Percentiles rank a stretch among this genome's conserved stretches.
Evolutionary conservation across 2,797 vertebrate genomes (phyloP).

Genomic region (Peromyscus attwateri): DNA sequence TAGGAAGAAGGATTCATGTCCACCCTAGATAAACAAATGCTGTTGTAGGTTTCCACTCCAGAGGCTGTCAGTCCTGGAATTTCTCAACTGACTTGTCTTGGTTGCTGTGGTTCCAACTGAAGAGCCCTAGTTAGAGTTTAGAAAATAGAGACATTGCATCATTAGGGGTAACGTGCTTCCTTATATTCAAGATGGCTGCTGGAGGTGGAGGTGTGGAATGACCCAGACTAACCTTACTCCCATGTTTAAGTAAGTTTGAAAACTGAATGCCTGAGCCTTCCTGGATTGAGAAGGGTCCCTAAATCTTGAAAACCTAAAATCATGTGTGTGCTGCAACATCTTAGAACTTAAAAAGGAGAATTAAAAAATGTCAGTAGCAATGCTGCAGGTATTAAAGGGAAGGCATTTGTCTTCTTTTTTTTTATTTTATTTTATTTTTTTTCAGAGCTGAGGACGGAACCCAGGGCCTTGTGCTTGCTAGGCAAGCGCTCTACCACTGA

Average conservation of each 20-base stretch:
- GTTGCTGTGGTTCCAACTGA: background rate
- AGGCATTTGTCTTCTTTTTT: background rate
- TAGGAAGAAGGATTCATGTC: fast-evolving
- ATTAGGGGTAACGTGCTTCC: background rate
- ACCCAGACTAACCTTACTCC: background rate
- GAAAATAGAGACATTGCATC: background rate
- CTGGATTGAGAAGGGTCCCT: background rate
- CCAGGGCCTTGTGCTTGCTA: too few species aligned
- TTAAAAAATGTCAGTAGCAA: background rate
- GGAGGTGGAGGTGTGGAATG: background rate
- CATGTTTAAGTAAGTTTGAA: background rate
- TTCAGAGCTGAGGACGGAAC: too few species aligned
- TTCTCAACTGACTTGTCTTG: fast-evolving
- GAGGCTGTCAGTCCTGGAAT: fast-evolving
- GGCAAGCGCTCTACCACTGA: too few species aligned
- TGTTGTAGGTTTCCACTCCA: background rate
- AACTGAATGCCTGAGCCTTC: background rate
- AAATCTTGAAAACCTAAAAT: background rate
- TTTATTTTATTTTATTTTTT: too few species aligned
- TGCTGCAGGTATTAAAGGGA: background rate
- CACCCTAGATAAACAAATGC: fast-evolving
- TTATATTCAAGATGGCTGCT: background rate
- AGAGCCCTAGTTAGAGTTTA: background rate
- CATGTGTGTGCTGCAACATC: background rate
- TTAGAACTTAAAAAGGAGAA: conserved; percentile 23